Conservation (phyloP, 2,113 vertebrate species). For the Neopipo cinnamomea region DNA sequence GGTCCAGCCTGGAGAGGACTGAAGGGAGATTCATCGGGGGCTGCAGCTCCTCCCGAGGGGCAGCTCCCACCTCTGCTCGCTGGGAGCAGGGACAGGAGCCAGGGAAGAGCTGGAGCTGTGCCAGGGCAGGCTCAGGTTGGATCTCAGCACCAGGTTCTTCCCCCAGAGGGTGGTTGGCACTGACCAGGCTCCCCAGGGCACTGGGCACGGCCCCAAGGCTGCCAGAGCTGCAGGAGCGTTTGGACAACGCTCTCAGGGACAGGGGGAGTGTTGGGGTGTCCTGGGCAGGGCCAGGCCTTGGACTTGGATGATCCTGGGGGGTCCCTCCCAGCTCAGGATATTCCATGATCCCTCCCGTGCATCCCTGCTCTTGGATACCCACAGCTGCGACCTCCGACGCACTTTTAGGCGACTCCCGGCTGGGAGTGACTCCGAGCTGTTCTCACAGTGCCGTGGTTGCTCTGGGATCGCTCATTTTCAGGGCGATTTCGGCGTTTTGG, state of each 20-base stretch:
- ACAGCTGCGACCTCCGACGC: background rate
- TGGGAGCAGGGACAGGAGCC: background rate
- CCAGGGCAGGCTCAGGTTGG: background rate
- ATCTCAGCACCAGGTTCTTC: background rate
- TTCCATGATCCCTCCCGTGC: too few species aligned
- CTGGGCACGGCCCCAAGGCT: background rate
- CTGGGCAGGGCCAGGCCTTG: background rate
- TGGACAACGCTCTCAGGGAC: background rate
- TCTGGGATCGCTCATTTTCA: background rate
- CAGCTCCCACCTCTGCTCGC: background rate
- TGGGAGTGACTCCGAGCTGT: background rate
- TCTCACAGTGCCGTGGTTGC: too few species aligned
- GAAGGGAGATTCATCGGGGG: background rate
- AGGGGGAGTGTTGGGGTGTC: background rate
- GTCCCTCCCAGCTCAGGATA: background rate
- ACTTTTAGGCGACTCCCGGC: background rate
- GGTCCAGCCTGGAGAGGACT: background rate
- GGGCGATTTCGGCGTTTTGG: background rate
- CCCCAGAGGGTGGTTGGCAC: too few species aligned
- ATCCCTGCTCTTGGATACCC: background rate
- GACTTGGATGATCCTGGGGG: rapidly evolving
- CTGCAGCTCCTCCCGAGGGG: background rate
- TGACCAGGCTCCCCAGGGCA: too few species aligned
- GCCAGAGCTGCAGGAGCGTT: background rate
- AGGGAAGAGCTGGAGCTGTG: rapidly evolving